Evolutionary conservation across 2,797 vertebrate species (phyloP), one percentile per base, ranked within the genome.

Genomic region (Eremophila alpestris): DNA sequence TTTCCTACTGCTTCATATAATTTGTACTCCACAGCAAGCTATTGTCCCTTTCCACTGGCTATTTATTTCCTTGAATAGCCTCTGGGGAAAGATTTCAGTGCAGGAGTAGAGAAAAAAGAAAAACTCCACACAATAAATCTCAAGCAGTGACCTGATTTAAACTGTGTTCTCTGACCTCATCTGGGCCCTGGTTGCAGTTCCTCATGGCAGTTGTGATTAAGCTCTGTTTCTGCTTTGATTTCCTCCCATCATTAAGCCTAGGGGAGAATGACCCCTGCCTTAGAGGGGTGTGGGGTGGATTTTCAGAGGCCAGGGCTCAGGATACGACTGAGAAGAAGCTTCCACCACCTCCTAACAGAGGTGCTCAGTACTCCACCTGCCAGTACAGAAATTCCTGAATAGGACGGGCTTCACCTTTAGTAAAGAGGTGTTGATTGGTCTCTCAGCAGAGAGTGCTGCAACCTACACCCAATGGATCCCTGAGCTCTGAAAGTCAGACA

Each of bases 1-100:
- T 96, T 97, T 97, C 92, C 94, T 96, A 96, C 94, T 79, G 85
- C 91, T 96, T 96, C 95, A 82, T 96, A 95, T 96, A 96, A 96
- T 97, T 95, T 95, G 92, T 94, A 90, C 89, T 96, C 96, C 91
- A 79, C 94, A 95, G 92, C 86, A 92, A 95, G 76, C 92, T 95
- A 94, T 94, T 96, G 94, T 95, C 89, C 87, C 75, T 94, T 94
- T 95, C 95, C 95, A 96, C 91, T 94, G 83, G 94, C 85, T 96
- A 94, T 95, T 96, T 97, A 96, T 96, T 96, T 96, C 94, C 96
- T 96, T 93, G 91, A 96, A 96, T 92, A 97, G 95, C 94, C 96
- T 96, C 96, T 86, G 85, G 94, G 94, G 94, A 96, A 96, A 87
- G 85, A 96, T 96, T 95, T 96, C 89, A 82, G 89, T 87, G 80